Base-by-base conservation (phyloP, 2,113 vertebrate species). In the Loxodonta africana region DNA sequence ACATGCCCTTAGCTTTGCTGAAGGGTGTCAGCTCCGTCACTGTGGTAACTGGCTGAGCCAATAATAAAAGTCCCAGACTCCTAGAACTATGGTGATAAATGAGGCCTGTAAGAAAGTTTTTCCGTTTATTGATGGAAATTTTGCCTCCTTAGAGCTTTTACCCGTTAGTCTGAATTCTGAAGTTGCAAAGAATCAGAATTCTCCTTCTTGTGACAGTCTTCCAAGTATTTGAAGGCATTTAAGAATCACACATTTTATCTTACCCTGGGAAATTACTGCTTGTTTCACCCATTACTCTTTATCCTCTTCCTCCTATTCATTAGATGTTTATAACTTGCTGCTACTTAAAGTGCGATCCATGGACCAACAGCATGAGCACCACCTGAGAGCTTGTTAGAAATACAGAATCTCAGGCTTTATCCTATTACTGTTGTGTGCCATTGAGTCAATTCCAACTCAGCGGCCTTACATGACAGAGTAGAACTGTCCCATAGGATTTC, bases 151-250 rank as follows among this genome's bases (percentile, higher is more conserved):
- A 53, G 6, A 78, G 65, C 67, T 65, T 93, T 90, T 91, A 7
- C 26, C n/a, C 25, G 28, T 51, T 91, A 71, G 51, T 80, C 6
- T 51, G 67, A 95, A 83, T 87, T 89, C 57, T 88, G 71, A 78
- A 95, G 81, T 82, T 90, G 48, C 51, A 57, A 1, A 74, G 87
- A 92, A 82, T 51, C 23, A 30, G 88, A 41, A 28, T 89, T 95
- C 86, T 84, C 60, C 33, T 89, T 83, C 30, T 60, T 78, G 25
- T 84, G 89, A 89, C 14, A 71, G n/a, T 80, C 65, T 96, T 94
- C 57, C 48, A 93, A 84, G 28, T 76, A 84, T 90, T 5, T 82
- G 63, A 87, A 89, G 60, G 23, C 51, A 46, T 80, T 92, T 67
- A 30, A 88, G 20, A 94, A 37, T 78, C 4, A 74, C 5, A 11